Conservation (phyloP, 2,797 vertebrate species). For the Hypotaenidia okinawae region DNA sequence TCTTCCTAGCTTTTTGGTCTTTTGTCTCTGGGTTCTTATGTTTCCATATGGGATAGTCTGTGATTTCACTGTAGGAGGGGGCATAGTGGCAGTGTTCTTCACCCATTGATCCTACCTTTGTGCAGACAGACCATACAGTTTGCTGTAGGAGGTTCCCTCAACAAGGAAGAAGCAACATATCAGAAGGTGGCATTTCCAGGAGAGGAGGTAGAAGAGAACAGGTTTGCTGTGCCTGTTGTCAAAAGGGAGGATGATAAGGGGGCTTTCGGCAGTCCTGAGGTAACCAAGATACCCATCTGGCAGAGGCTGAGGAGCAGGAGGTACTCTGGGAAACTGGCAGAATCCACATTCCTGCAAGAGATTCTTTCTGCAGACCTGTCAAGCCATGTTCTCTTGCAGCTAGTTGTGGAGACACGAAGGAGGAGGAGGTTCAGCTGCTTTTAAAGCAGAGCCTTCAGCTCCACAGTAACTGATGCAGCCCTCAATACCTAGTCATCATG, state of each 20-base stretch:
- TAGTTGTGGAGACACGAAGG: neutral
- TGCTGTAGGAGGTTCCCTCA: neutral
- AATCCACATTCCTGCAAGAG: neutral
- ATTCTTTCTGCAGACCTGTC: neutral
- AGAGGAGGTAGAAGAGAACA: neutral
- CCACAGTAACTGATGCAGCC: rapidly evolving
- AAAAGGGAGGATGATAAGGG: neutral
- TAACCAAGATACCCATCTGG: neutral
- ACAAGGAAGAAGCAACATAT: neutral
- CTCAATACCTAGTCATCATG: rapidly evolving
- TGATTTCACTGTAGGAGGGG: neutral
- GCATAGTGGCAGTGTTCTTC: neutral
- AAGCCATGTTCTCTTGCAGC: neutral
- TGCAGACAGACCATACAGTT: neutral
- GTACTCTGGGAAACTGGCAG: neutral
- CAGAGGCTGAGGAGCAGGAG: neutral
- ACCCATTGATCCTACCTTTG: neutral
- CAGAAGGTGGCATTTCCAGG: neutral
- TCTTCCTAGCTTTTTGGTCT: neutral
- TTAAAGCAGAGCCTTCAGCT: neutral
- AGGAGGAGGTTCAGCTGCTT: neutral
- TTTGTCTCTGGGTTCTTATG: neutral
- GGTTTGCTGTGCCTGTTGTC: neutral
- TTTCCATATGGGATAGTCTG: neutral
- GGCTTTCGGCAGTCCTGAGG: neutral